Conservation (phyloP, 2,797 vertebrate species). For the Pseudochirops cupreus region DNA sequence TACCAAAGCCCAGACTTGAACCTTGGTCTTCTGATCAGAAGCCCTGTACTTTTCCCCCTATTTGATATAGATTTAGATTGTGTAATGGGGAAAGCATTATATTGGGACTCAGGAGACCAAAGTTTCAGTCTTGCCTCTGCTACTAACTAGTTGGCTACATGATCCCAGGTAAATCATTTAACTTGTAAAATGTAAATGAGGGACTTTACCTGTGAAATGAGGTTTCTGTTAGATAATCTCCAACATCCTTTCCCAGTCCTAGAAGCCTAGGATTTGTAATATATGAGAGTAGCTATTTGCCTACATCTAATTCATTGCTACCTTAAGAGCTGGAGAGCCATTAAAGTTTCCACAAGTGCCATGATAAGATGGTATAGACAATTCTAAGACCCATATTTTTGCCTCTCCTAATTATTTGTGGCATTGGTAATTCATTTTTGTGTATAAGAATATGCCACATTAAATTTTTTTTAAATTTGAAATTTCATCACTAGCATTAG, state of each 20-base stretch:
- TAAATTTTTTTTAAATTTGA: background rate
- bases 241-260: background rate
- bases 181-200: background rate
- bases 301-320: background rate
- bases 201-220: background rate
- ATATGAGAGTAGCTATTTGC: background rate
- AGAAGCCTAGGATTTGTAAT: background rate
- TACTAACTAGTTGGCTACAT: background rate
- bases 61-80: background rate
- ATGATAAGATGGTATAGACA: background rate
- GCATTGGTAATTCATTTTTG: background rate
- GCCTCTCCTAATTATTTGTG: background rate
- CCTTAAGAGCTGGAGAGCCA: background rate
- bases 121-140: background rate
- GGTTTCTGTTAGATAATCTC: background rate
- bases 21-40: background rate
- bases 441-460: background rate
- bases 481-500: background rate
- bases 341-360: background rate
- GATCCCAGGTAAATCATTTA: background rate
- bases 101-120: background rate
- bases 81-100: background rate
- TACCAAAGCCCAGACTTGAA: background rate
- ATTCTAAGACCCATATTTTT: background rate
- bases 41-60: background rate